Conservation (phyloP, 2,888 invertebrate species). For the Orthonychiurus folsomi region DNA sequence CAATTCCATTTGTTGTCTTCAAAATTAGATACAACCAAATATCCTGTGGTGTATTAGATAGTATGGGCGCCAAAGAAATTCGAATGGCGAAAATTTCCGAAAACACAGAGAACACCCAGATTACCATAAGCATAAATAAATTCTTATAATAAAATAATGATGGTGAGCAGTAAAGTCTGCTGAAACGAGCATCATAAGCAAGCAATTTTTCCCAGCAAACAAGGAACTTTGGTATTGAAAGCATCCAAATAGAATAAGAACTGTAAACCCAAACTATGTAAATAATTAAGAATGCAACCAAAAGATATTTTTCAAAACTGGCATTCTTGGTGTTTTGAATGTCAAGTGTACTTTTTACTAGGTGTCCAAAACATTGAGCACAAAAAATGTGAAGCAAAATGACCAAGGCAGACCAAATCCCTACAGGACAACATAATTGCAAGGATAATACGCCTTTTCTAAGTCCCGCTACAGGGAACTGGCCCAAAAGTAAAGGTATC, state of each 20-base stretch:
- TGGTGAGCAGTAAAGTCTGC: neutral
- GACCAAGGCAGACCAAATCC: neutral
- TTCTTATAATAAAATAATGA: neutral
- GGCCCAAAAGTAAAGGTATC: neutral
- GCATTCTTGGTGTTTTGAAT: neutral
- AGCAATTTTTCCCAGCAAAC: neutral
- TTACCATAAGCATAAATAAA: neutral
- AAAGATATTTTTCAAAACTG: neutral
- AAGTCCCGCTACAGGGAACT: neutral
- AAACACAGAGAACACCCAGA: neutral
- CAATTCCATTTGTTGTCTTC: neutral
- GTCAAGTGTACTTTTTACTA: neutral
- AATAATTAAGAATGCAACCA: neutral
- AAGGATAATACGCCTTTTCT: neutral
- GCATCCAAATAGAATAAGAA: neutral
- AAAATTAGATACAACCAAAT: neutral
- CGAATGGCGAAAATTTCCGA: neutral
- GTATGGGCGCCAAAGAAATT: neutral
- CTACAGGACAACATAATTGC: neutral
- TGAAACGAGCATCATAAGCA: neutral
- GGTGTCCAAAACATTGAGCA: no score
- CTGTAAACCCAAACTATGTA: neutral
- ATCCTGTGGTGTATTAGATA: neutral
- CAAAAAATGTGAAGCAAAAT: neutral
- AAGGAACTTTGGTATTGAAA: constrained; percentile 4